These are phyloP conservation scores for Paramisgurnus dabryanus DNA, from an alignment of 2,113 vertebrate species.

Conservation along the genomic window DNA sequence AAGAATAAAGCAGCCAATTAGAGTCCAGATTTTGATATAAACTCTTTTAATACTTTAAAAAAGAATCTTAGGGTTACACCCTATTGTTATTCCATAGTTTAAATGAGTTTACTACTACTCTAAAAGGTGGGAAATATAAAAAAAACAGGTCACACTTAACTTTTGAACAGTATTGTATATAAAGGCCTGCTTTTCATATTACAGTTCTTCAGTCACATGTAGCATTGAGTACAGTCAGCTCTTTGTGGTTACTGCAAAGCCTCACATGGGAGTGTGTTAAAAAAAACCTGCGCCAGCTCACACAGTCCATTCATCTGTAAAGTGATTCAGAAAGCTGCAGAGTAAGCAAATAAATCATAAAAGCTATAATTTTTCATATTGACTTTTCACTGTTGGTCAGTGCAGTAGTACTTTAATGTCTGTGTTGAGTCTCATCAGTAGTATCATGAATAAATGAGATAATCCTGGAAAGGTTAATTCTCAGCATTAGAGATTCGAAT, in stretches of 20 bases:
- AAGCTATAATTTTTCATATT: not conserved
- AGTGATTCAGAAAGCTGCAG: not conserved
- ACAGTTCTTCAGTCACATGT: not conserved
- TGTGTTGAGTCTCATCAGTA: not conserved
- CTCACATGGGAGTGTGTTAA: not conserved
- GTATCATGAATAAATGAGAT: not conserved
- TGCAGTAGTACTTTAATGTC: not conserved
- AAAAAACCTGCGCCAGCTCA: conserved; percentile 5
- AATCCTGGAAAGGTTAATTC: not conserved
- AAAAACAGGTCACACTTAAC: no score
- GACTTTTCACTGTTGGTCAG: not conserved
- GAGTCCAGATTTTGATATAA: no score
- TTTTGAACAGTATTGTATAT: no score
- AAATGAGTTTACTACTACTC: no score
- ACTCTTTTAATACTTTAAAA: no score
- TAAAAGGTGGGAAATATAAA: no score
- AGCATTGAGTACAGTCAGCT: conserved; percentile 11
- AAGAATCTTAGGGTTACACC: no score
- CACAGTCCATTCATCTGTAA: conserved; percentile 20
- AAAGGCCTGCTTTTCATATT: not conserved
- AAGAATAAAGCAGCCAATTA: no score
- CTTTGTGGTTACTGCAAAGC: conserved; percentile 26
- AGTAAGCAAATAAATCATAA: conserved; percentile 11
- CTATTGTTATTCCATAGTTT: no score
- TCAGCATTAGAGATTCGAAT: no score